These are phyloP conservation scores for Protomyctophum bolini DNA, from an alignment of 2,113 vertebrate genomes.

Conservation along the genomic window DNA sequence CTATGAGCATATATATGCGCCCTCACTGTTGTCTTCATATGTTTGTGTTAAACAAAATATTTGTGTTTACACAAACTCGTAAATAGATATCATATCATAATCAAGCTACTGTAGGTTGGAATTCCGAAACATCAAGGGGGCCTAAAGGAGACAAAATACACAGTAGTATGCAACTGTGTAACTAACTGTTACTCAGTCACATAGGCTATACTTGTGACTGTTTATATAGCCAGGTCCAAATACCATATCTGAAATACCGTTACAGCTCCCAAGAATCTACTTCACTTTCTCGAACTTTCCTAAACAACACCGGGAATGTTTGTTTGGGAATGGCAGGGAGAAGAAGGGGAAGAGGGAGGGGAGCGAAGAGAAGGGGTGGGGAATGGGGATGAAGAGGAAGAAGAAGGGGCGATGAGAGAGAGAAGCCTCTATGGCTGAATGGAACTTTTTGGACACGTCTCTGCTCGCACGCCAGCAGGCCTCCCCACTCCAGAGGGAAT, in stretches of 20 bases:
- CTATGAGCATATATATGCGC: too few species aligned
- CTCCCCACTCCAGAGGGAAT: neutral
- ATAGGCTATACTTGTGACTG: neutral
- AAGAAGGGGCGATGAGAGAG: constrained; percentile 11
- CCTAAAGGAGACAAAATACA: neutral
- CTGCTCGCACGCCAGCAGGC: constrained; percentile 14
- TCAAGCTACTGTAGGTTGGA: constrained; percentile 29
- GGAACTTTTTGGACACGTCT: constrained; percentile 54
- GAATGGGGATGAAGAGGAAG: neutral
- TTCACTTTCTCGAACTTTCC: neutral
- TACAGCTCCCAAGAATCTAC: too few species aligned
- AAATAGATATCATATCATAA: neutral
- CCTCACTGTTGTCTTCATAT: too few species aligned
- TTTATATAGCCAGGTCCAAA: neutral
- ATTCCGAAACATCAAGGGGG: constrained; percentile 2
- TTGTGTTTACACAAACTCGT: too few species aligned
- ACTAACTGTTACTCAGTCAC: neutral
- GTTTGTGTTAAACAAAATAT: too few species aligned
- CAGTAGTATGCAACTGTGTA: neutral
- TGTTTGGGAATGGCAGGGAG: constrained; percentile 5
- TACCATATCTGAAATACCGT: too few species aligned
- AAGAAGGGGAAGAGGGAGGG: constrained; percentile 13
- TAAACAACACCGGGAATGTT: constrained; percentile 16
- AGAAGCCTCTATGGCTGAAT: constrained; percentile 48
- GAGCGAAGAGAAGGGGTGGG: neutral